Evolutionary conservation across 2,888 invertebrate species (phyloP).

Genomic region (Acrocyrtus sp.): DNA sequence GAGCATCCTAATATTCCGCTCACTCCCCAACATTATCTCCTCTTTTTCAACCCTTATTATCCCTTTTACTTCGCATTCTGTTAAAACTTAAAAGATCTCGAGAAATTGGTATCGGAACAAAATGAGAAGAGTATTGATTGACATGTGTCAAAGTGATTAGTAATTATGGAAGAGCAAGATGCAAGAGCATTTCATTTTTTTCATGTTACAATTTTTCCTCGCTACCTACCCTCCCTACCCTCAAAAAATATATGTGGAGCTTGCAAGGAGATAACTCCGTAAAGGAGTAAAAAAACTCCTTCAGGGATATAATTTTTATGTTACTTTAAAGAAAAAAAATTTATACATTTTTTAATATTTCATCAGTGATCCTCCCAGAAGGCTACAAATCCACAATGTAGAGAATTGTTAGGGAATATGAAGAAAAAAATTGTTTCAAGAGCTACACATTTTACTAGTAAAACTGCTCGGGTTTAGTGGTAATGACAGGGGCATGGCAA

Average conservation of each 20-base stretch:
- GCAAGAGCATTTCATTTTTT: conserved; percentile 26
- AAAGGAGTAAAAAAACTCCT: no score
- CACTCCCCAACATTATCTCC: no score
- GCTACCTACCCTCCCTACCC: background rate
- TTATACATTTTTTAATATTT: background rate
- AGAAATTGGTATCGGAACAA: background rate
- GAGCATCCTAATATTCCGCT: no score
- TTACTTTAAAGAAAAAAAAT: background rate
- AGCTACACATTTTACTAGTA: background rate
- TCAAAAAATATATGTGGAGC: background rate
- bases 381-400: no score
- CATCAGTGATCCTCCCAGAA: background rate
- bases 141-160: conserved; percentile 52
- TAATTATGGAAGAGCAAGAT: conserved; percentile 30
- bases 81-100: background rate
- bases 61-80: no score
- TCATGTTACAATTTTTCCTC: conserved; percentile 4
- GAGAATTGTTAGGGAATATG: no score
- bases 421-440: background rate
- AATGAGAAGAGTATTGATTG: conserved; percentile 35
- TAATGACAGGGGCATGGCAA: conserved; percentile 26
- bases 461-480: no score
- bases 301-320: background rate
- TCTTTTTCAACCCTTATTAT: no score
- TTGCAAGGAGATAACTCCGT: no score